A percentile compares a stretch with the other conserved stretches of the same genome.
phyloP scores from a whole-genome alignment of 2,797 vertebrate species.

The Denticeps clupeoides region DNA sequence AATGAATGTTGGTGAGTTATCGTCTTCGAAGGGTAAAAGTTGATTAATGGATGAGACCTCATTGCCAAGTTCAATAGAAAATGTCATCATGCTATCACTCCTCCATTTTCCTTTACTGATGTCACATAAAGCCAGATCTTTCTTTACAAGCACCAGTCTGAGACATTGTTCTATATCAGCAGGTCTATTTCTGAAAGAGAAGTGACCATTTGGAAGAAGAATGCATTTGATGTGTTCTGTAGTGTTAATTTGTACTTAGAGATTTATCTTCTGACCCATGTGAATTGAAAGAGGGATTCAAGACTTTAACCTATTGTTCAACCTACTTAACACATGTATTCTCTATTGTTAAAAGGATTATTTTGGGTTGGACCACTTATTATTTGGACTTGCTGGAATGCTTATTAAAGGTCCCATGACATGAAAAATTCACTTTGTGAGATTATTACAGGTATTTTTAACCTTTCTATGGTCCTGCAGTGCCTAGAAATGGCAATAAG shows the following conservation, averaged over 20 bases:
- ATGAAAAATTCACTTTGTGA: no score
- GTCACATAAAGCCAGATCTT: background rate
- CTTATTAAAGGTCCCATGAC: no score
- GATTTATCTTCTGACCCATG: background rate
- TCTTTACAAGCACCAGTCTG: background rate
- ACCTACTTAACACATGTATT: no score
- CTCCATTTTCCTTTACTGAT: background rate
- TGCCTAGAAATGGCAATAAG: no score
- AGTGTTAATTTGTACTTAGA: background rate
- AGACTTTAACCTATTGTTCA: no score
- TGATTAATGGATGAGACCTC: slow-evolving; percentile 1
- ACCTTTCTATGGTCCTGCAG: no score
- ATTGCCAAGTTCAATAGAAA: background rate
- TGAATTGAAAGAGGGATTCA: background rate
- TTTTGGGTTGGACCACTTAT: no score
- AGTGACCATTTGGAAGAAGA: background rate
- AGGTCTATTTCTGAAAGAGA: background rate
- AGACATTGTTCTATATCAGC: background rate
- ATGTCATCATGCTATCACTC: background rate
- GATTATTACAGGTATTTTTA: no score
- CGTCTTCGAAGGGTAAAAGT: background rate
- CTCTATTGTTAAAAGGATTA: no score
- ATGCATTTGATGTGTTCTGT: slow-evolving; percentile 1
- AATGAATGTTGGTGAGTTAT: no score
- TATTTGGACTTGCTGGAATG: no score